Base-by-base conservation (phyloP, 2,888 invertebrate genomes). In the Chymomyza caudatula region DNA sequence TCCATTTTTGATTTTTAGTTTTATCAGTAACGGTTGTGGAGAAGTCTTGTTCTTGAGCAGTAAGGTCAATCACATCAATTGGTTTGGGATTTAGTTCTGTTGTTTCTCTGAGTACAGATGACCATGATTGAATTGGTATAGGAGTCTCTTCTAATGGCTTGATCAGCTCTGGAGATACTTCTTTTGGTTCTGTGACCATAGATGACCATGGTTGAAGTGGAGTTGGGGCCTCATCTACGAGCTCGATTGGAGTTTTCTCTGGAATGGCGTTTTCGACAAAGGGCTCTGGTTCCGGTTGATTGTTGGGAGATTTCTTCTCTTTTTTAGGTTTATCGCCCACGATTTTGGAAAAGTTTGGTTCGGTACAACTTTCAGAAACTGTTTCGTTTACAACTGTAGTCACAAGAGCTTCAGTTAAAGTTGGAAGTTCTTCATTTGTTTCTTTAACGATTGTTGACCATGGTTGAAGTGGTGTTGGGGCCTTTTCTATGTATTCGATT, bases 51-150 rank as follows among this genome's bases (percentile, higher is more conserved):
- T 75, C 77, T 13, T 64, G 63, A 0, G 65, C 52, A 49, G 75
- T 75, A 2, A 73, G 68, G 11, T 51, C 70, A 4, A 51, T 63
- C 1, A 59, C 51, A n/a, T 15, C 13, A 6, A 22, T 62, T 2
- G 43, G 13, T 2, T 8, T 22, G 22, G 63, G 29, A 15, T 43
- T 23, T 4, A 44, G 17, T 17, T 72, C 69, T n/a, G 55, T 49
- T 19, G 76, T 63, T 61, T 77, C 77, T 4, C 79, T 71, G 42
- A 79, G 75, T 22, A 80, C 72, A 1, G 78, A 76, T 0, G 78
- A 78, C 78, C 78, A 78, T 2, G 77, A 77, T 11, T 57, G 58
- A 15, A 60, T 47, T 19, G 51, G 49, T 1, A 44, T 15, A 13
- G 29, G 3, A 3, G 47, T 11, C 0, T 19, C 37, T 8, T 51